Evolutionary conservation across 1,140 invertebrate species (phyloP).

Genomic region (Drosophila kikkawai): DNA sequence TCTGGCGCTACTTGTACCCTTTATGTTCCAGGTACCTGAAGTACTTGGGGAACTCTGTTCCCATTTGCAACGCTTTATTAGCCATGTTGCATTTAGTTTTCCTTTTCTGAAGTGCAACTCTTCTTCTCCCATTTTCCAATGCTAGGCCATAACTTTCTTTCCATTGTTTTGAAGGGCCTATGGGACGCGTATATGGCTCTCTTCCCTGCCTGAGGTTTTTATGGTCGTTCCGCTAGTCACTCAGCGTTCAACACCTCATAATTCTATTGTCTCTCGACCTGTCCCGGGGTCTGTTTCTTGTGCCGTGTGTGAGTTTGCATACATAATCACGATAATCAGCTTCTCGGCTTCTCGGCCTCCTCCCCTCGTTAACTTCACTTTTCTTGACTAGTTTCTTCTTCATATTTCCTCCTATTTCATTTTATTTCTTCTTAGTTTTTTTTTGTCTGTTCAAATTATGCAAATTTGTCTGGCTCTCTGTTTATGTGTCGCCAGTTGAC

Average conservation of each 20-base stretch:
- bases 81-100: constrained; percentile 57
- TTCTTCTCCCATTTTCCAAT: constrained; percentile 37
- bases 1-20: constrained; percentile 13
- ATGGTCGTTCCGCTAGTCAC: constrained; percentile 73
- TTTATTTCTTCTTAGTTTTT: constrained; percentile 13
- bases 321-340: constrained; percentile 78
- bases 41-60: constrained; percentile 28
- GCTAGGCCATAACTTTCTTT: constrained; percentile 75
- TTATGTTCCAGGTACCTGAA: constrained; percentile 25
- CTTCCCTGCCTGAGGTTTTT: constrained; percentile 34
- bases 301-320: constrained; percentile 64
- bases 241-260: constrained; percentile 79
- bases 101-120: constrained; percentile 42
- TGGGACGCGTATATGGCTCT: neutral
- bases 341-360: constrained; percentile 47
- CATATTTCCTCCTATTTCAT: constrained; percentile 24
- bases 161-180: constrained; percentile 51
- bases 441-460: constrained; percentile 64
- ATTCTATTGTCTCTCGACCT: constrained; percentile 80
- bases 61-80: constrained; percentile 64
- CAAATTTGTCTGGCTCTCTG: constrained; percentile 64
- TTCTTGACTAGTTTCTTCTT: constrained; percentile 33
- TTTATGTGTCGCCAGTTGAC: constrained; percentile 59
- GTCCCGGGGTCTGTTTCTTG: constrained; percentile 16
- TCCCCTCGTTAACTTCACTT: constrained; percentile 77